Base-by-base conservation (phyloP, 1,140 invertebrate genomes). In the Caenorhabditis tropicalis region DNA sequence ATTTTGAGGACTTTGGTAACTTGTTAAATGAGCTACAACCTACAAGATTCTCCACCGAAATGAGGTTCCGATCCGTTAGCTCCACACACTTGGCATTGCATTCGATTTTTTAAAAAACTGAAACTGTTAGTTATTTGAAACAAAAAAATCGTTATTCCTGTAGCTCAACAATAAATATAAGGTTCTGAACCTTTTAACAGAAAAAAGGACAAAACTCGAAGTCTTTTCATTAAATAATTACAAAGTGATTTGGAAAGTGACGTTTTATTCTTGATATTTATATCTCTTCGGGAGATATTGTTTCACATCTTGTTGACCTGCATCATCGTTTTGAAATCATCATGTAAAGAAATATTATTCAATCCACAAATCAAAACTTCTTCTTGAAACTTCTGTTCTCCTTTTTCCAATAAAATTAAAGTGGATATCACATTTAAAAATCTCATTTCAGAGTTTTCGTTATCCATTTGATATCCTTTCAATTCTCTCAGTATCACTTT, bases 51-150 rank as follows among this genome's bases (percentile, higher is more conserved):
- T 27, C 58, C 58, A 33, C 58, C 58, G 19, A 65, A 65, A 65
- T 65, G 58, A 15, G 58, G 29, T n/a, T 65, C 58, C 5, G 58
- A 33, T 33, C 58, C 29, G 58, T 65, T 19, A 65, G 58, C 58
- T 65, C 58, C 58, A 65, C 58, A 65, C 31, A 65, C 58, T 24
- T 36, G 12, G 58, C 58, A 65, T 65, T 4, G 58, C 58, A 65
- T 65, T 65, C 58, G 58, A 33, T 36, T 21, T 21, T 9, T 10
- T 0, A 56, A 33, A 65, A 33, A 1, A 19, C 58, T 65, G 58
- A n/a, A 33, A 65, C 2, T 36, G 16, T 19, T 2, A 29, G 21
- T 27, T 19, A 51, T 51, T 6, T 6, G 39, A 6, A 43, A n/a
- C n/a, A n/a, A n/a, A n/a, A n/a, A n/a, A n/a, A n/a, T n/a, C n/a